Evolutionary conservation across 2,113 vertebrate species (phyloP).

Genomic region (Stegostoma tigrinum): DNA sequence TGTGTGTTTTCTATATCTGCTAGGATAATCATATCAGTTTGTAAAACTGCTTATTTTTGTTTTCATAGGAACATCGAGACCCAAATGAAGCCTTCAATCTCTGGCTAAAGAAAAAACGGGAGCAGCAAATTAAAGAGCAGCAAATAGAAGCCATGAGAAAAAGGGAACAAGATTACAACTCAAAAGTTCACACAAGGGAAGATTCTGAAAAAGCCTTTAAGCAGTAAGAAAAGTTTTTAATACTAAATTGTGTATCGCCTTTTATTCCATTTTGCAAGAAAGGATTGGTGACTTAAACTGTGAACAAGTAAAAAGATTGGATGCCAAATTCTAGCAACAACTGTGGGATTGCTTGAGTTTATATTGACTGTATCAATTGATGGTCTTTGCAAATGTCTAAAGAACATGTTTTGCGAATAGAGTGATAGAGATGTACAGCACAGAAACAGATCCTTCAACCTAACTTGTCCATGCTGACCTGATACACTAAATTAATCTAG

Average conservation of each 20-base stretch:
- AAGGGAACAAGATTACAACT: slow-evolving; percentile 66
- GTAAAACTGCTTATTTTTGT: neutral
- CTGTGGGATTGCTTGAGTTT: neutral
- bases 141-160: slow-evolving; percentile 70
- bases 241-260: neutral
- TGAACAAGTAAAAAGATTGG: neutral
- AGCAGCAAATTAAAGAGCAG: slow-evolving; percentile 73
- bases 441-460: too few relatives aligned
- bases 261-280: neutral
- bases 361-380: neutral
- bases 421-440: neutral
- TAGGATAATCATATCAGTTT: neutral
- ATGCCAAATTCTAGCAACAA: neutral
- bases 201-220: slow-evolving; percentile 81
- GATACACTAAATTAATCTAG: too few relatives aligned
- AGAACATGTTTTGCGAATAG: neutral
- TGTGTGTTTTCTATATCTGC: neutral
- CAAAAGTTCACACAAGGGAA: slow-evolving; percentile 63
- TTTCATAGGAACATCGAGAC: slow-evolving; percentile 58
- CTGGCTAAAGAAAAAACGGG: slow-evolving; percentile 86
- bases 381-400: neutral
- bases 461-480: too few relatives aligned
- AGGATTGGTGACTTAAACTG: neutral
- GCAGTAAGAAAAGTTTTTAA: slow-evolving; percentile 61
- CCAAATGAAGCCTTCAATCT: slow-evolving; percentile 70